Evolutionary conservation across 2,888 invertebrate genomes (phyloP).

Genomic region (Orthonevra nobilis): DNA sequence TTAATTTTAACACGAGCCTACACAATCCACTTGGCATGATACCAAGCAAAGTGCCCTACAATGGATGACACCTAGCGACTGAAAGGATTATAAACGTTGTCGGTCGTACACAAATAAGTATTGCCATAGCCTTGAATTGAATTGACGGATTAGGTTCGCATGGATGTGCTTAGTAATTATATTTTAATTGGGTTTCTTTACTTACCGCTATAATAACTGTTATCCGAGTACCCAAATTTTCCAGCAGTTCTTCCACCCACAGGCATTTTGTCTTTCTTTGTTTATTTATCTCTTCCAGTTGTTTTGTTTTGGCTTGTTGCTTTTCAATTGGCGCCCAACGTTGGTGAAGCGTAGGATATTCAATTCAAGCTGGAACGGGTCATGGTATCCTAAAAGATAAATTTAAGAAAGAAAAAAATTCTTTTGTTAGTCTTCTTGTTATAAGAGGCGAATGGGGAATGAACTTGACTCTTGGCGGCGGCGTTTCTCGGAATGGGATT

Average conservation of each 20-base stretch:
- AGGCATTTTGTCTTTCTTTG: conserved; percentile 81
- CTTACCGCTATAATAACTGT: conserved; percentile 88
- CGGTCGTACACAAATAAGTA: no score
- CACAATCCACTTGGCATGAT: conserved; percentile 1
- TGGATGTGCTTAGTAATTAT: conserved; percentile 29
- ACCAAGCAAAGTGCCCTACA: no score
- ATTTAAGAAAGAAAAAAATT: neutral
- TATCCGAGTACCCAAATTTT: conserved; percentile 89
- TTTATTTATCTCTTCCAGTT: no score
- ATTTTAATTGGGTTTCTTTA: conserved; percentile 68
- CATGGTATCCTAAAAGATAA: conserved; percentile 54
- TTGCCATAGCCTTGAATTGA: no score
- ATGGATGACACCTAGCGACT: no score
- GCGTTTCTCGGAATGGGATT: no score
- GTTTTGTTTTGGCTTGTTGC: conserved; percentile 4
- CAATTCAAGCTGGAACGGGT: conserved; percentile 37
- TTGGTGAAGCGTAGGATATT: neutral
- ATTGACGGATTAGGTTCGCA: conserved; percentile 27
- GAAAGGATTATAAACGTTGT: no score
- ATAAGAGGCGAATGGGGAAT: neutral
- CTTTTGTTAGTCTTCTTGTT: neutral
- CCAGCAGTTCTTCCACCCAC: conserved; percentile 89
- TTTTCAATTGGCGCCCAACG: neutral
- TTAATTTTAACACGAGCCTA: conserved; percentile 14
- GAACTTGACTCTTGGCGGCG: no score